These are phyloP conservation scores for Nannobrachium achirus DNA, from an alignment of 2,113 vertebrate species.

Conservation along the genomic window DNA sequence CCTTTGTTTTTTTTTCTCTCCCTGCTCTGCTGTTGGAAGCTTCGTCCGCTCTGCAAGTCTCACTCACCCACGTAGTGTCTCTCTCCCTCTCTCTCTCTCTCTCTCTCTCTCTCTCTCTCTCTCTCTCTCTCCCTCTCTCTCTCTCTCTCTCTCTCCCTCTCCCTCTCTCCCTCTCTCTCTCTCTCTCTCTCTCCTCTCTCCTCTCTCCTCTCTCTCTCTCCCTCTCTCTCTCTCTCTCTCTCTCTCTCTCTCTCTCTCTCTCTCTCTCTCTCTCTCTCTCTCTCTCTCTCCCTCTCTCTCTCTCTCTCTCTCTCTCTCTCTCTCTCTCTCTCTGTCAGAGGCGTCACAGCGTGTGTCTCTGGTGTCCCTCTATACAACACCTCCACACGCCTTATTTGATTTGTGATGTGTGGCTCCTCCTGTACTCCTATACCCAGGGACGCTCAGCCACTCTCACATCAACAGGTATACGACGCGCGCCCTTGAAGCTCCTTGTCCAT, in stretches of 20 bases:
- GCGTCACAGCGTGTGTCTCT: no score
- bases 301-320: background rate
- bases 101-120: background rate
- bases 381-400: no score
- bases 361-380: no score
- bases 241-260: background rate
- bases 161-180: background rate
- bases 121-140: background rate
- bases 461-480: no score
- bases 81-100: background rate
- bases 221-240: background rate
- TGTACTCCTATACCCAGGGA: no score
- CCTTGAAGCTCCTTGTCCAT: no score
- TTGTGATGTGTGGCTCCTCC: no score
- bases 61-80: no score
- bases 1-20: background rate
- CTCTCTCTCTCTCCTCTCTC: no score
- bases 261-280: background rate
- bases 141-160: background rate
- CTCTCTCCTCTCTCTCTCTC: background rate
- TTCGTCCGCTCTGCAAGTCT: no score
- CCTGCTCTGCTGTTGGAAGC: no score
- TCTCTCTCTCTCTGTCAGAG: background rate
- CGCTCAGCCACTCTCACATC: no score
- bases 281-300: background rate